phyloP scores from a whole-genome alignment of 1,140 invertebrate genomes.

The Monochamus saltuarius region DNA sequence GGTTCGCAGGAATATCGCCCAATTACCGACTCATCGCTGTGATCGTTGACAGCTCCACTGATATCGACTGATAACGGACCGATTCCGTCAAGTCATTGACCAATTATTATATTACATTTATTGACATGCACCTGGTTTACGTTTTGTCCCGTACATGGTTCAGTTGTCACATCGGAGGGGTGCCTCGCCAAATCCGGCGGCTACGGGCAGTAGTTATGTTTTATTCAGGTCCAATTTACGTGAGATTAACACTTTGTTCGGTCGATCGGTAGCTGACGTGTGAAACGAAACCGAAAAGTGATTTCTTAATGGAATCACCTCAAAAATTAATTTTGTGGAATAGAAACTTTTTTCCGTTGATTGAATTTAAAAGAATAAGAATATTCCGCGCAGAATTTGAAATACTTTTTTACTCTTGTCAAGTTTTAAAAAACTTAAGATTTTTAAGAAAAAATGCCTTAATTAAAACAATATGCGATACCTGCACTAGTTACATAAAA shows the following conservation, averaged over 20 bases:
- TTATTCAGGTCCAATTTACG: slow-evolving; percentile 23
- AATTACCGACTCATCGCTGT: slow-evolving; percentile 12
- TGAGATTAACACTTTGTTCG: too few relatives aligned
- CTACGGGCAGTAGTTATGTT: slow-evolving; percentile 10
- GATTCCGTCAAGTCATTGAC: slow-evolving; percentile 25
- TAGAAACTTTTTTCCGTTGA: too few relatives aligned
- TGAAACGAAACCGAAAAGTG: background rate
- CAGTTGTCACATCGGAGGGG: slow-evolving; percentile 18
- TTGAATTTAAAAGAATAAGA: too few relatives aligned
- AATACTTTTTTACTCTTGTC: too few relatives aligned
- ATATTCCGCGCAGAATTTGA: too few relatives aligned
- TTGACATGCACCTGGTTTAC: slow-evolving; percentile 21
- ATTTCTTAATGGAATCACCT: slow-evolving; percentile 1
- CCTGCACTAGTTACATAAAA: too few relatives aligned
- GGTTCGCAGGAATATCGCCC: background rate
- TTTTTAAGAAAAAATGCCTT: too few relatives aligned
- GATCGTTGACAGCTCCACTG: slow-evolving; percentile 12
- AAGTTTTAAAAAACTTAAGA: too few relatives aligned
- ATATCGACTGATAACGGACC: slow-evolving; percentile 15
- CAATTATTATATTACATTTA: slow-evolving; percentile 25
- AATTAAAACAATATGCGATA: too few relatives aligned
- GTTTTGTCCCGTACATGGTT: slow-evolving; percentile 6
- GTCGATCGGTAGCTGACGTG: background rate
- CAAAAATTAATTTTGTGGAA: background rate
- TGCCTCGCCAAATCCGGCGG: background rate